These are phyloP conservation scores for Emydura subglobosa DNA, from an alignment of 2,113 vertebrate genomes.

Conservation along the genomic window DNA sequence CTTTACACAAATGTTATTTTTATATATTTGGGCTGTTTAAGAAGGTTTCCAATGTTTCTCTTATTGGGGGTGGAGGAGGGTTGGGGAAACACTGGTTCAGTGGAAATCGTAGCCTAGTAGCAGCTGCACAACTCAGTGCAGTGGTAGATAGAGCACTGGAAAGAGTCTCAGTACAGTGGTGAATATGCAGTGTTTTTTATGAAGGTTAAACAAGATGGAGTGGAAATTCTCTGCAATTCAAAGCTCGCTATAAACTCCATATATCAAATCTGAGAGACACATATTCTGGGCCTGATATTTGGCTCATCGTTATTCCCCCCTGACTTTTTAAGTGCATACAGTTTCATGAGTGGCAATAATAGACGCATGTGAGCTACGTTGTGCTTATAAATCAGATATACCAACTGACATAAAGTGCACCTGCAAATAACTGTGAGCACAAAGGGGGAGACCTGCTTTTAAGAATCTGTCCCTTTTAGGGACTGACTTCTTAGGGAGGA, in stretches of 20 bases:
- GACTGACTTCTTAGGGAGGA: not conserved
- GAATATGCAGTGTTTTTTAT: not conserved
- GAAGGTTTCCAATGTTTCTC: not conserved
- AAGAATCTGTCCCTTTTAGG: not conserved
- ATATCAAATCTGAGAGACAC: not conserved
- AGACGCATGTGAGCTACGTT: not conserved
- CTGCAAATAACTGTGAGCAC: not conserved
- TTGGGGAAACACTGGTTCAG: not conserved
- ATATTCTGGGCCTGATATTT: not conserved
- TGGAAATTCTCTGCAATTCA: not conserved
- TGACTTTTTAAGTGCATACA: not conserved
- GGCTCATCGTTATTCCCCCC: not conserved
- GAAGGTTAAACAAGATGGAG: not conserved
- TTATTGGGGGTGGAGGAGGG: not conserved
- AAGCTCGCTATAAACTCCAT: not conserved
- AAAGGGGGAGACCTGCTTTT: not conserved
- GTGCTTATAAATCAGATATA: not conserved
- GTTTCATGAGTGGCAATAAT: not conserved
- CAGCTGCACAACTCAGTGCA: not conserved
- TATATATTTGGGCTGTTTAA: not conserved
- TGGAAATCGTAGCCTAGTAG: not conserved
- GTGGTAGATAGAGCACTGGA: not conserved
- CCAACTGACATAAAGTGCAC: not conserved
- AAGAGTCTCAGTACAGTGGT: not conserved
- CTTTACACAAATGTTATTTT: not conserved